Base-by-base conservation (phyloP, 2,797 vertebrate species). In the Sphenopsis melanotis region DNA sequence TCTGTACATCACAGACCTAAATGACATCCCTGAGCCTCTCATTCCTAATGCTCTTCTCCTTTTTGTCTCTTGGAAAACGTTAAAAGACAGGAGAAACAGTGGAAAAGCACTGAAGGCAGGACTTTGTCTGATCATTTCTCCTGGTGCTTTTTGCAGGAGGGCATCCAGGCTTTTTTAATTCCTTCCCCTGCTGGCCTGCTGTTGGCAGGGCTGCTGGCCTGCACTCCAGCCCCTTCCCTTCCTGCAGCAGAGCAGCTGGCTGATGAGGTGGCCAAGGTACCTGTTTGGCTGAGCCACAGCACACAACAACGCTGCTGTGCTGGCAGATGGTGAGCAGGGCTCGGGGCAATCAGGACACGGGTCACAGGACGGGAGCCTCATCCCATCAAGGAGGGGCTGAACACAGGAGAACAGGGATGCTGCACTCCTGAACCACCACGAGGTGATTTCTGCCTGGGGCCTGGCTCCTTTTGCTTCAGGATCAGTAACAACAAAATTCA, bases 171-270 rank as follows among this genome's bases (percentile, higher is more conserved):
- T 78, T 13, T 49, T 77, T 71, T 34, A 46, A 78, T 70, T 75
- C 80, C 59, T 80, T 90, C 52, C 68, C 71, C 66, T 86, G 92
- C 17, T 52, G 72, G 46, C 71, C 76, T 90, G 95, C 93, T 94
- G 89, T 55, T 90, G 87, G 75, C 92, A 95, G 78, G 39, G 76
- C 90, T 50, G 6, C 72, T 57, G 83, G 60, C 66, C 75, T 34
- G 50, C 21, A 1, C 83, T 57, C 61, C 37, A 10, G 53, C 17
- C 71, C 30, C 71, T 74, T 64, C 44, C 80, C 47, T 65, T 63
- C 16, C 47, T 68, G 91, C 47, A 91, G 84, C 77, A 37, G 71
- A 96, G 95, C 95, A 97, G 95, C 90, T 96, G 96, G 85, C 60
- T 63, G 88, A 29, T 19, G 87, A 71, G 60, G 91, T 26, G 47